phyloP scores from a whole-genome alignment of 2,113 vertebrate genomes.

The cat (Felis catus) region F.catus_Fca126_mat1.0 CM031412.1:225370001-225370500 shows the following conservation, averaged over 20 bases:
- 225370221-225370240: background rate
- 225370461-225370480: background rate
- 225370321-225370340: too few species aligned
- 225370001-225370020: background rate
- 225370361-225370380: too few species aligned
- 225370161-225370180: background rate
- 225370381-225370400: too few species aligned
- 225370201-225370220: background rate
- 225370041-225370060: background rate
- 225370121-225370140: background rate
- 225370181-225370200: background rate
- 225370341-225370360: too few species aligned
- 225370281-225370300: too few species aligned
- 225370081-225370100: background rate
- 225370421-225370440: too few species aligned
- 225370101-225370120: background rate
- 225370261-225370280: too few species aligned
- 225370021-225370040: background rate
- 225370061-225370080: background rate
- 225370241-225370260: too few species aligned
- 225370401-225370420: too few species aligned
- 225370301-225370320: too few species aligned
- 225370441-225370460: too few species aligned
- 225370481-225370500: background rate
- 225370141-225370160: background rate